These are phyloP conservation scores for Phasia obesa DNA, from an alignment of 2,888 invertebrate species.

Conservation along the genomic window DNA sequence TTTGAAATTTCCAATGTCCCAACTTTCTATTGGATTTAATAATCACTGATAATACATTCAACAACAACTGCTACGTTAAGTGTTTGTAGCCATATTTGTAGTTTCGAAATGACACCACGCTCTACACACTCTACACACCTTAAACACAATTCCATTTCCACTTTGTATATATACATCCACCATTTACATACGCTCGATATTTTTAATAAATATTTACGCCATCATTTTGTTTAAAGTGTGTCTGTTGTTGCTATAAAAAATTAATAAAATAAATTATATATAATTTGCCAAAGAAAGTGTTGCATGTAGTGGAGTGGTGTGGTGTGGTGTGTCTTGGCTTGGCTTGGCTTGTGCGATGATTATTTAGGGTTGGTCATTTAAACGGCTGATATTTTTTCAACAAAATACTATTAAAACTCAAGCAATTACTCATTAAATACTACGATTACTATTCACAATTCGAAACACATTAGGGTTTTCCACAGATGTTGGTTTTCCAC, in stretches of 20 bases:
- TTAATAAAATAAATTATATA: constrained; percentile 21
- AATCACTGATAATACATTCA: not conserved
- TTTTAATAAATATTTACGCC: constrained; percentile 35
- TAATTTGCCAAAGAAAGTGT: constrained; percentile 55
- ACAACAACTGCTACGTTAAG: not conserved
- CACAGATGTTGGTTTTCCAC: not conserved
- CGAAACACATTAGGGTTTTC: not conserved
- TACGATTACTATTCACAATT: not conserved
- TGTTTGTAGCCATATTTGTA: constrained; percentile 23
- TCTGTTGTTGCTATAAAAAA: constrained; percentile 5
- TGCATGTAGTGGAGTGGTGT: not conserved
- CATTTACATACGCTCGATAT: not conserved
- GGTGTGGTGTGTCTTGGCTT: not conserved
- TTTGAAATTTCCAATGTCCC: not conserved
- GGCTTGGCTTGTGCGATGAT: not conserved
- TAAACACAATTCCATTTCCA: constrained; percentile 3
- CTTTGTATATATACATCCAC: too few relatives aligned
- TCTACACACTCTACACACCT: constrained; percentile 35
- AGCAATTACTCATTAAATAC: not conserved
- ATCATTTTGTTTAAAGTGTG: constrained; percentile 28
- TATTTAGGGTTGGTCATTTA: constrained; percentile 47
- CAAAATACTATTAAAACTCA: constrained; percentile 10
- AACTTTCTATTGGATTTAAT: constrained; percentile 7
- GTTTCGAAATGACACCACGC: constrained; percentile 3
- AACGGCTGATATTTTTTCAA: constrained; percentile 34